Base-by-base conservation (phyloP, 2,888 invertebrate genomes). In the Choristoneura rosaceana region DNA sequence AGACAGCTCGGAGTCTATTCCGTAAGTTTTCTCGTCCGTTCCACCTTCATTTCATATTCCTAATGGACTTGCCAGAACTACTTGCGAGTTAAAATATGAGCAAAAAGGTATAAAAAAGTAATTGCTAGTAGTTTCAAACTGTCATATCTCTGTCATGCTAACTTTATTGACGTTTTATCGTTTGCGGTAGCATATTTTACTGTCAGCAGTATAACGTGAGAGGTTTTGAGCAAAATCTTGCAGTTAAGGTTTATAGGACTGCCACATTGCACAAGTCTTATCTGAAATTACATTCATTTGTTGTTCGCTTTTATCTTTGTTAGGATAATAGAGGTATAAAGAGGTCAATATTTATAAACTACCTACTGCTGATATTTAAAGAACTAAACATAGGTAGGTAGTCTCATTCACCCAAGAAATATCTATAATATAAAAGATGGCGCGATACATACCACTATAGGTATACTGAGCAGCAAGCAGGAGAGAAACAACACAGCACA, bases 1-100 rank as follows among this genome's bases (percentile, higher is more conserved):
- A 55, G 61, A 45, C 61, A 17, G 61, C 80, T 81, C 80, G 76
- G 79, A 82, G 82, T 81, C 77, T 83, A 85, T 87, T 85, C 79
- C 80, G 82, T 79, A 88, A 87, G 81, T 88, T 89, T 84, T 81
- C 85, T 83, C 84, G 85, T 86, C 85, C 84, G 86, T 86, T 85
- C 80, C 79, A 78, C 82, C 82, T 84, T 82, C 84, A 84, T 86
- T 89, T 88, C 85, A 87, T 87, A 85, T 87, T 88, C 85, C 81
- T 88, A 89, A 87, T 88, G 87, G 88, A 87, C 83, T 87, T 82
- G 85, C 85, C 85, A 83, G 81, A 79, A 81, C 74, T 75, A 74
- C 69, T 74, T 71, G 69, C 71, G 69, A 64, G 64, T 55, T 74
- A 52, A 73, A 70, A 73, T 74, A 70, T 70, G 70, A 65, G 68